These are phyloP conservation scores for Verasper variegatus DNA, from an alignment of 2,113 vertebrate genomes.

Conservation along the genomic window DNA sequence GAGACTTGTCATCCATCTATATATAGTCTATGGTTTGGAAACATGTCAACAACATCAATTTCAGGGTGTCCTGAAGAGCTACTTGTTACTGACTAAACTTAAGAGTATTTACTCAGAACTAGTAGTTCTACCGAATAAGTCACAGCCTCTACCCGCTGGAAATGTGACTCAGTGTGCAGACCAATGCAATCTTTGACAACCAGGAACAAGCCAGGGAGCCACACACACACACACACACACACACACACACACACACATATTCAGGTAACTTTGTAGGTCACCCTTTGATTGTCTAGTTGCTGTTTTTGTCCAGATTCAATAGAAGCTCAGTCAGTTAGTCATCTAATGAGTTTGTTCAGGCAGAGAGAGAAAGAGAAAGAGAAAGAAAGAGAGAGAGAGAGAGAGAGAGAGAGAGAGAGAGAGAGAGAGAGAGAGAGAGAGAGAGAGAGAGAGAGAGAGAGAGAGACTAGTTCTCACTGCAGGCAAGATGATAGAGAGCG, in stretches of 20 bases:
- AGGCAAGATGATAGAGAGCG: conserved; percentile 83
- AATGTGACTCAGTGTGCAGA: conserved; percentile 24
- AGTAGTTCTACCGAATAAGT: neutral
- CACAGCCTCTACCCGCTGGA: conserved; percentile 10
- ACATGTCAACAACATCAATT: neutral
- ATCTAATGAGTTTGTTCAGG: conserved; percentile 76
- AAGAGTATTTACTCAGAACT: neutral
- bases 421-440: conserved; percentile 61
- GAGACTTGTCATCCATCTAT: too few relatives aligned
- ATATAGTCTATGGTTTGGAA: neutral
- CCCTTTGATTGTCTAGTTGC: conserved; percentile 27
- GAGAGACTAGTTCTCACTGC: conserved; percentile 72
- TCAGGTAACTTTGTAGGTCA: conserved; percentile 20
- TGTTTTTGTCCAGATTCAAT: conserved; percentile 70
- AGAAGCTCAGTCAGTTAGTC: conserved; percentile 79
- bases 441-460: conserved; percentile 61
- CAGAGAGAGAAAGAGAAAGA: conserved; percentile 48
- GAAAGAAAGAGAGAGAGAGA: conserved; percentile 67
- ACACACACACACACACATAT: neutral
- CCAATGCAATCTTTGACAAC: conserved; percentile 32
- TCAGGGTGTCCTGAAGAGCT: neutral
- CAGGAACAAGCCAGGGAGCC: too few relatives aligned
- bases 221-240: neutral
- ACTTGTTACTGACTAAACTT: neutral
- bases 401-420: conserved; percentile 70